phyloP scores from a whole-genome alignment of 2,113 vertebrate species.

The Gadus macrocephalus region DNA sequence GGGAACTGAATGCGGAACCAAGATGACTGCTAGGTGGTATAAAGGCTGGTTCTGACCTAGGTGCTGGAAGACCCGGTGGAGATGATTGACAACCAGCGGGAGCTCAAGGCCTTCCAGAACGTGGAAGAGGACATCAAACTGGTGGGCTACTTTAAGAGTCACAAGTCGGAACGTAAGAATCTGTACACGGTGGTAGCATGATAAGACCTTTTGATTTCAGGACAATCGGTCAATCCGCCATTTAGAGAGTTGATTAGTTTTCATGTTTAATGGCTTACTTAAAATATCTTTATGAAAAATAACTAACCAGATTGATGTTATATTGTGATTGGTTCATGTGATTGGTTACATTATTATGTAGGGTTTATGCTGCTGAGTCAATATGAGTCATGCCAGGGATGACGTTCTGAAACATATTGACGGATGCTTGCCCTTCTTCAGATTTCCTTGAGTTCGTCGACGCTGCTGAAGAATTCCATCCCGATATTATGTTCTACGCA shows the following conservation, averaged over 20 bases:
- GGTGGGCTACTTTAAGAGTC: slow-evolving; percentile 90
- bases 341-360: too few species aligned
- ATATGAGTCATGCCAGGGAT: background rate
- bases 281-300: too few species aligned
- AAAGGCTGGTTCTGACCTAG: slow-evolving; percentile 40
- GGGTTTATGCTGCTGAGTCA: too few species aligned
- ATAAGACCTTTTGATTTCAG: slow-evolving; percentile 8
- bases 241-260: too few species aligned
- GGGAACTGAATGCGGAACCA: too few species aligned
- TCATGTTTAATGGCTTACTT: too few species aligned
- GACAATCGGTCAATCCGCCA: too few species aligned
- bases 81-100: slow-evolving; percentile 80
- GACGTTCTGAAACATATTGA: slow-evolving; percentile 26
- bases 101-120: slow-evolving; percentile 83
- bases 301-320: too few species aligned
- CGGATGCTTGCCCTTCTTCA: slow-evolving; percentile 56
- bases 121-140: slow-evolving; percentile 88
- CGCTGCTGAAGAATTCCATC: slow-evolving; percentile 89
- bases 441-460: slow-evolving; percentile 85
- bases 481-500: slow-evolving; percentile 87
- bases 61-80: slow-evolving; percentile 84
- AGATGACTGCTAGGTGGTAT: too few species aligned
- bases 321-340: too few species aligned
- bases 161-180: slow-evolving; percentile 85
- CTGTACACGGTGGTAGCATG: slow-evolving; percentile 43